Base-by-base conservation (phyloP, 2,888 invertebrate species). In the Mythimna loreyi region DNA sequence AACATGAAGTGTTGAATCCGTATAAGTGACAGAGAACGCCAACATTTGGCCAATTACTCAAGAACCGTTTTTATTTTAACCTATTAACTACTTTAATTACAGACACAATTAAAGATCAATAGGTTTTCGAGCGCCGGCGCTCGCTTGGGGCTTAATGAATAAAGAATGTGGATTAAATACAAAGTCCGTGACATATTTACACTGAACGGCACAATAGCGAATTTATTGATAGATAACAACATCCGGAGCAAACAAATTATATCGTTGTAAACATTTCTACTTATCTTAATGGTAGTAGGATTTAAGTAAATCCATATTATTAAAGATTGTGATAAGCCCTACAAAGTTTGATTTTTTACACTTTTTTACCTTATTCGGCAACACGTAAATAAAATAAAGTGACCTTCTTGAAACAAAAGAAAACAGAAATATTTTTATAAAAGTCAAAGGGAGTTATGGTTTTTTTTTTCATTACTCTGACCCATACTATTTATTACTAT, bases 1-100 rank as follows among this genome's bases (percentile, higher is more conserved):
- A 90, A 89, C 86, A 90, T 88, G 87, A 87, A 89, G 87, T 86
- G 75, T 82, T 73, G 94, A 94, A 94, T 88, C 93, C 94, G 66
- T 87, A 91, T 79, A 90, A 91, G 83, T 87, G 74, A 16, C 89
- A 92, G 92, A 71, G 85, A 68, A 79, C 50, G 25, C 23, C 72
- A 90, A 94, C 93, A 71, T 85, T 74, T 52, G 58, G 57, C 9
- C 5, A 13, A 23, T 3, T 33, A 36, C 36, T 19, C 23, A 7
- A n/a, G n/a, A n/a, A n/a, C n/a, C n/a, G n/a, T n/a, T n/a, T n/a
- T n/a, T n/a, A n/a, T n/a, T n/a, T n/a, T n/a, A n/a, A n/a, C n/a
- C n/a, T n/a, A n/a, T n/a, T n/a, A n/a, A n/a, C n/a, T n/a, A n/a
- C n/a, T n/a, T n/a, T n/a, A n/a, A n/a, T n/a, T n/a, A n/a, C n/a